phyloP scores from a whole-genome alignment of 2,113 vertebrate genomes.

The Chloropsis cyanopogon region DNA sequence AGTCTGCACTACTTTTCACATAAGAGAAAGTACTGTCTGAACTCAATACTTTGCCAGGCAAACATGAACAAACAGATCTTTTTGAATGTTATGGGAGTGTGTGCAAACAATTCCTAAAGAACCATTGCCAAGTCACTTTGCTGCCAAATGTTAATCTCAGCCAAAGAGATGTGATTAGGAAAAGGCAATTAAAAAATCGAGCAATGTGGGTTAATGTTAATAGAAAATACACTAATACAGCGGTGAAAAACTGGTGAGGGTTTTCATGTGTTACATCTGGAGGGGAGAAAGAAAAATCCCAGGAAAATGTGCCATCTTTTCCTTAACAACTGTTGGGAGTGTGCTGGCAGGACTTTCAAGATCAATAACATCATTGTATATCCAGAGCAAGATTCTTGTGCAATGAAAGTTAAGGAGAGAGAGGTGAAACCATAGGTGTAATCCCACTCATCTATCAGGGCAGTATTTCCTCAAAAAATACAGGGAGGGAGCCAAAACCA shows the following conservation, averaged over 20 bases:
- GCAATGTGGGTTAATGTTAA: not conserved
- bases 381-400: not conserved
- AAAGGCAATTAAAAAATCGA: not conserved
- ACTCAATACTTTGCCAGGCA: not conserved
- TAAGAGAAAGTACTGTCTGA: not conserved
- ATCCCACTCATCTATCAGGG: too few species aligned
- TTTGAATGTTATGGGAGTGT: not conserved
- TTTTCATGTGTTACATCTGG: not conserved
- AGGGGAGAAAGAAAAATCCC: not conserved
- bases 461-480: not conserved
- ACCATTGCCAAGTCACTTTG: not conserved
- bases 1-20: not conserved
- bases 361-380: not conserved
- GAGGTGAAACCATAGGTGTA: not conserved
- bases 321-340: not conserved
- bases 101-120: not conserved
- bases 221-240: not conserved
- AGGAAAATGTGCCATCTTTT: not conserved
- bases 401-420: not conserved
- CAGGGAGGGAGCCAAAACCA: not conserved
- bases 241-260: not conserved
- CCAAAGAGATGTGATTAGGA: not conserved
- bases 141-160: not conserved
- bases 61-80: not conserved
- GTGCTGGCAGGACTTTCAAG: not conserved